These are phyloP conservation scores for Tineola bisselliella DNA, from an alignment of 2,888 invertebrate genomes.

Conservation along the genomic window DNA sequence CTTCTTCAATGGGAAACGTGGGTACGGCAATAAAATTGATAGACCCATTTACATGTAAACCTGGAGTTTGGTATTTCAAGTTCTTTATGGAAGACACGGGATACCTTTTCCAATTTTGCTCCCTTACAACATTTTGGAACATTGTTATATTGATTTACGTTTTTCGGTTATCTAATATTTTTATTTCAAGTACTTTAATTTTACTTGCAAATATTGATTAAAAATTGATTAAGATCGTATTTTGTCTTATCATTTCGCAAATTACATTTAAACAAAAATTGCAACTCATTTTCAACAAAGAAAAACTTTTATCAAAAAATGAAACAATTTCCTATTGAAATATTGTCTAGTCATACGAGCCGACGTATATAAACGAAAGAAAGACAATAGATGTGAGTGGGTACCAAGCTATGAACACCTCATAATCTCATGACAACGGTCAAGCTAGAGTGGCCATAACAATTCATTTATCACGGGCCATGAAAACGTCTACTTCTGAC, in stretches of 20 bases:
- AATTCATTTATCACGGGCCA: conserved; percentile 34
- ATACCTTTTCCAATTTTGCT: conserved; percentile 18
- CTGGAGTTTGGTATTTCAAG: conserved; percentile 19
- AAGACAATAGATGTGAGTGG: conserved; percentile 6
- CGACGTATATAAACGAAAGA: not conserved
- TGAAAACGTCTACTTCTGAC: conserved; percentile 19
- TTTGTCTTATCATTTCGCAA: no score
- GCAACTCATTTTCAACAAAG: not conserved
- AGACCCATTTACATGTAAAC: conserved; percentile 20
- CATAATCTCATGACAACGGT: conserved; percentile 40
- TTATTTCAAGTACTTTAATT: no score
- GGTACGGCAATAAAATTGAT: conserved; percentile 20
- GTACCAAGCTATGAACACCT: conserved; percentile 18
- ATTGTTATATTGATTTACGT: conserved; percentile 9
- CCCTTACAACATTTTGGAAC: conserved; percentile 17
- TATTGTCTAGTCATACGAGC: not conserved
- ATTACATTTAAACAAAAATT: not conserved
- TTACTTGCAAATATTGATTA: no score
- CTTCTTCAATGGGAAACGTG: conserved; percentile 14
- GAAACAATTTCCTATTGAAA: not conserved
- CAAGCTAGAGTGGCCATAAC: conserved; percentile 24
- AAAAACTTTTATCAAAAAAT: not conserved
- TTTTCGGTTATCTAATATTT: not conserved
- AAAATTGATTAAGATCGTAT: no score
- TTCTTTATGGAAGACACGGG: conserved; percentile 13